Evolutionary conservation across 2,797 vertebrate genomes (phyloP), one percentile per base, ranked within the genome.

Genomic region (Paguma larvata): DNA sequence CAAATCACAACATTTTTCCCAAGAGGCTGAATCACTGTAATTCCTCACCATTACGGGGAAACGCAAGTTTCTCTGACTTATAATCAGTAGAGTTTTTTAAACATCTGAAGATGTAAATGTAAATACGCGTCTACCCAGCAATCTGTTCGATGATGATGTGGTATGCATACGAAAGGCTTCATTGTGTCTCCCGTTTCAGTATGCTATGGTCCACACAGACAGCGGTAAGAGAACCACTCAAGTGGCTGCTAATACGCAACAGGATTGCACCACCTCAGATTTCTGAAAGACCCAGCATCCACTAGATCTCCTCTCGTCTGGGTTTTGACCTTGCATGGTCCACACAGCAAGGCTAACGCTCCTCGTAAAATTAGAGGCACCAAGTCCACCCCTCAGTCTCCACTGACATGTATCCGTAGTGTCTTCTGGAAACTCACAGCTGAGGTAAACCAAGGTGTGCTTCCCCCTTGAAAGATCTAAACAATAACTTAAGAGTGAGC

Each of bases 401-500:
- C 30, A 30, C 13, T 30, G 16, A 25, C 34, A n/a, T 34, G 0
- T 59, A n/a, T 23, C 12, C 32, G 2, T 9, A 30, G 44, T 1
- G 7, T 21, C 63, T 59, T 5, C 62, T 21, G 8, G 25, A 93
- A 96, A 46, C 32, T 38, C 89, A 56, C 12, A 53, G 75, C 34
- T 38, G 0, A 53, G 2, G 21, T 44, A 67, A 77, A 87, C 41
- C 25, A 48, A 1, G 32, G 32, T 86, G 67, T 16, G 78, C 48
- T 46, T 62, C 75, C 32, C 80, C 65, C 79, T 91, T 79, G 32
- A 89, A 95, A 96, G 51, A 92, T 6, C 30, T 30, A 56, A 96
- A 90, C 85, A 91, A 30, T 27, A 62, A 53, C 2, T 32, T 59
- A 68, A 53, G 88, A 75, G 63, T 19, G 70, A 89, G 70, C 23